Evolutionary conservation across 2,113 vertebrate genomes (phyloP).

Genomic region (Oreochromis tanganicae): DNA sequence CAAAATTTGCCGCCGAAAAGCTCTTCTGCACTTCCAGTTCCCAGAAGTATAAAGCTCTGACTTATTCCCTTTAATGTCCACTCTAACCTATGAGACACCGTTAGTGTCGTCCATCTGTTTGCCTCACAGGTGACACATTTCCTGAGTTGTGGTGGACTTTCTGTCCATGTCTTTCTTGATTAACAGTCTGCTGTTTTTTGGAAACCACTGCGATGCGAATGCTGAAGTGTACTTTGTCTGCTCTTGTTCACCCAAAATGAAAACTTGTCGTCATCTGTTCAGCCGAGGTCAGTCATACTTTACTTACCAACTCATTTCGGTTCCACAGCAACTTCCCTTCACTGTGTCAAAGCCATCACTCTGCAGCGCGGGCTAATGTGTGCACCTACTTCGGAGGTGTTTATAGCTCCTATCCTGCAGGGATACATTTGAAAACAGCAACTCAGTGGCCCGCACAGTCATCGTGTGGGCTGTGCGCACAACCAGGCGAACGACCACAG

Average conservation of each 20-base stretch:
- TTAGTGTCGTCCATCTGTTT: slow-evolving; percentile 23
- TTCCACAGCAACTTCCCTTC: background rate
- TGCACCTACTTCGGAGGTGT: background rate
- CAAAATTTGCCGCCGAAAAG: background rate
- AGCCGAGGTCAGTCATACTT: background rate
- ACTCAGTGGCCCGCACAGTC: background rate
- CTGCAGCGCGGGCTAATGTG: background rate
- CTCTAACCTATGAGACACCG: background rate
- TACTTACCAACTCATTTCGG: background rate
- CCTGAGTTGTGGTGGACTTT: background rate
- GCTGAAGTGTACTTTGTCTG: background rate
- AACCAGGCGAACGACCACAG: background rate
- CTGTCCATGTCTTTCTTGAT: background rate
- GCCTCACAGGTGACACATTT: background rate
- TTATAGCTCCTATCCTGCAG: background rate
- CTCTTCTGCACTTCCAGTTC: background rate
- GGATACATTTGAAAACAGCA: background rate
- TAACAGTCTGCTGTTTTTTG: background rate
- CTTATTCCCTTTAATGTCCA: background rate
- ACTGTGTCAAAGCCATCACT: background rate
- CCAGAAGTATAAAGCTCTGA: background rate
- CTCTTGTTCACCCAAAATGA: background rate
- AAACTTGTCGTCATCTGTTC: background rate
- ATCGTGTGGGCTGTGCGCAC: background rate
- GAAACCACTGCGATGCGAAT: background rate